Percentiles rank a stretch among this genome's conserved stretches.
Evolutionary conservation across 2,888 invertebrate species (phyloP).

Genomic region (Rhingia rostrata): DNA sequence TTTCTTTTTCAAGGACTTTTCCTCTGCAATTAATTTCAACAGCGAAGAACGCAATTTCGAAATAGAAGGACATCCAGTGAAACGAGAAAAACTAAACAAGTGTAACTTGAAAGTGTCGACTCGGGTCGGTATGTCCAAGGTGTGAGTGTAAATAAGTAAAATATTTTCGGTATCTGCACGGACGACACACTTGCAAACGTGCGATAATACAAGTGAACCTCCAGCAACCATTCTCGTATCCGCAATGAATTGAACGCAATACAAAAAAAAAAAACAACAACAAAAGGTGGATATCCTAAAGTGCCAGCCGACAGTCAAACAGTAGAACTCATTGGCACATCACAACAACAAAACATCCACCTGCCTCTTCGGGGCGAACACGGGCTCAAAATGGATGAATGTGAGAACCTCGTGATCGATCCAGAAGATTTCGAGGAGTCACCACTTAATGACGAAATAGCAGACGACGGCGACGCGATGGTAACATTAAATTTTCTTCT

Average conservation of each 20-base stretch:
- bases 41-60: slow-evolving; percentile 60
- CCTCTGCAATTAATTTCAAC: slow-evolving; percentile 39
- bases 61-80: slow-evolving; percentile 6
- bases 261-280: slow-evolving; percentile 19
- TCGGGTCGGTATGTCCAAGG: background rate
- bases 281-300: slow-evolving; percentile 64
- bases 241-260: slow-evolving; percentile 57
- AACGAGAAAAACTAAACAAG: background rate
- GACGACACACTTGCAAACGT: slow-evolving; percentile 11
- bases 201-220: slow-evolving; percentile 30
- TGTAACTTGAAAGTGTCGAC: slow-evolving; percentile 20
- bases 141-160: slow-evolving; percentile 36
- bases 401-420: slow-evolving; percentile 83
- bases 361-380: slow-evolving; percentile 74
- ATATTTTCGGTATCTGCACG: slow-evolving; percentile 50
- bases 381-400: slow-evolving; percentile 83
- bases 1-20: slow-evolving; percentile 65
- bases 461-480: slow-evolving; percentile 75
- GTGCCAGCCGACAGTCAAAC: slow-evolving; percentile 34
- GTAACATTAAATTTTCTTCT: slow-evolving; percentile 67
- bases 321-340: slow-evolving; percentile 51
- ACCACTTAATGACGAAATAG: slow-evolving; percentile 76
- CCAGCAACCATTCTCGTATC: slow-evolving; percentile 23
- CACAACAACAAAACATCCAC: slow-evolving; percentile 74
- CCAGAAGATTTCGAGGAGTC: slow-evolving; percentile 81